phyloP scores from a whole-genome alignment of 1,140 invertebrate genomes.

The Tachypleus tridentatus region DNA sequence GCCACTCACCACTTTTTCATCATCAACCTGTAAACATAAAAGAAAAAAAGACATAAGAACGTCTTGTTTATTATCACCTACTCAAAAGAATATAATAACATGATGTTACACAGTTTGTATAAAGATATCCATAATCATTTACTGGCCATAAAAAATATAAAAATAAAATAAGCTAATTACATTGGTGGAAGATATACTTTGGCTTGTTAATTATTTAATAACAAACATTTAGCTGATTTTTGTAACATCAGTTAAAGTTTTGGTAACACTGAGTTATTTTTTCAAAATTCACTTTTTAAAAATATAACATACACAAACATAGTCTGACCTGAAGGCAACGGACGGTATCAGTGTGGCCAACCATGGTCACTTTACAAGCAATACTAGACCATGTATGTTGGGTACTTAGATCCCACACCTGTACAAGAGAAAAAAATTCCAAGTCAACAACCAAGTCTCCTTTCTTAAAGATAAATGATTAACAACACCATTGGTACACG shows the following conservation, averaged over 20 bases:
- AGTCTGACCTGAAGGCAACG: conserved; percentile 38
- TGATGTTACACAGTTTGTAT: too few relatives aligned
- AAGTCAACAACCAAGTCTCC: conserved; percentile 4
- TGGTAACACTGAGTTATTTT: too few relatives aligned
- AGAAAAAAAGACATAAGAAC: conserved; percentile 5
- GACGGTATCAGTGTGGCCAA: conserved; percentile 41
- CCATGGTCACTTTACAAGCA: conserved; percentile 44
- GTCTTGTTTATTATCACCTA: not conserved
- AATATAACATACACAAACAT: conserved; percentile 11
- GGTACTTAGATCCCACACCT: conserved; percentile 44
- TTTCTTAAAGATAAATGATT: conserved; percentile 1
- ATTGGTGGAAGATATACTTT: too few relatives aligned
- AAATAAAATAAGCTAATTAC: too few relatives aligned
- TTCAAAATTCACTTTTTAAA: conserved; percentile 2
- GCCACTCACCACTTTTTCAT: conserved; percentile 37
- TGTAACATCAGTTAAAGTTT: too few relatives aligned
- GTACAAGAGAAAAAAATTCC: conserved; percentile 12
- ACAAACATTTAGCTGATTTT: too few relatives aligned
- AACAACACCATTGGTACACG: not conserved
- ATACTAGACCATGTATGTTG: conserved; percentile 43
- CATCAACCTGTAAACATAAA: conserved; percentile 34
- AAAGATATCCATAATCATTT: too few relatives aligned
- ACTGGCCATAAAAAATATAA: too few relatives aligned
- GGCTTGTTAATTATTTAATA: too few relatives aligned
- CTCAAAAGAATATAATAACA: too few relatives aligned